Percentiles rank a stretch among this genome's conserved stretches.
phyloP scores from a whole-genome alignment of 2,797 vertebrate species.

The Acanthurus leucopareius region DNA sequence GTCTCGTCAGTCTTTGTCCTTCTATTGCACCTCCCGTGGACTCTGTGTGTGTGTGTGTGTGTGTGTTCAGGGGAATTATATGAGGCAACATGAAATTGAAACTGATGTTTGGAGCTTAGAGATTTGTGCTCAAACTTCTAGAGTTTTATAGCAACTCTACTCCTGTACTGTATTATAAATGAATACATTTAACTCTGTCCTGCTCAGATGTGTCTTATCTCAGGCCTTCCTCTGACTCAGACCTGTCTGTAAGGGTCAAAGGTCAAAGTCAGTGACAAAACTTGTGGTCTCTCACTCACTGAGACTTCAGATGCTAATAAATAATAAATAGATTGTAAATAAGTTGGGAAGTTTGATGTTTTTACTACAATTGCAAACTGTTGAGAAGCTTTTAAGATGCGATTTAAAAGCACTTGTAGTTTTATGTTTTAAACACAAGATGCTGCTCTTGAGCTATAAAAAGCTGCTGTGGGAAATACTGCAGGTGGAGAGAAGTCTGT shows the following conservation, averaged over 20 bases:
- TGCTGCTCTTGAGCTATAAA: slow-evolving; percentile 71
- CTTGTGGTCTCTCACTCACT: not conserved
- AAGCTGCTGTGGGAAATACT: not conserved
- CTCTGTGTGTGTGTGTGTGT: slow-evolving; percentile 4
- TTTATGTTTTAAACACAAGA: slow-evolving; percentile 64
- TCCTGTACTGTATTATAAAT: not conserved
- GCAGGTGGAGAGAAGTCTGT: not conserved
- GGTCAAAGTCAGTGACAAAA: slow-evolving; percentile 17
- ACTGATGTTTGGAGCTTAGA: not conserved
- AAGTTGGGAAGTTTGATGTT: too few species aligned
- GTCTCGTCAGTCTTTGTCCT: slow-evolving; percentile 35
- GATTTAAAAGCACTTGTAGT: slow-evolving; percentile 49
- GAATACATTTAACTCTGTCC: not conserved
- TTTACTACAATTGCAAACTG: not conserved
- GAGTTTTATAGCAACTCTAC: not conserved
- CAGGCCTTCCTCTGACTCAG: not conserved
- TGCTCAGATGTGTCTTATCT: not conserved
- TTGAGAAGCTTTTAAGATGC: not conserved
- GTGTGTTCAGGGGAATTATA: not conserved
- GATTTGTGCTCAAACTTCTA: not conserved
- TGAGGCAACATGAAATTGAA: not conserved
- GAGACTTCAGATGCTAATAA: not conserved
- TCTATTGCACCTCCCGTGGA: slow-evolving; percentile 8
- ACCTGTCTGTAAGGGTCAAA: slow-evolving; percentile 12
- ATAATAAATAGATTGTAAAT: not conserved